These are phyloP conservation scores for Bradypus variegatus DNA, from an alignment of 2,797 vertebrate genomes.

Conservation along the genomic window DNA sequence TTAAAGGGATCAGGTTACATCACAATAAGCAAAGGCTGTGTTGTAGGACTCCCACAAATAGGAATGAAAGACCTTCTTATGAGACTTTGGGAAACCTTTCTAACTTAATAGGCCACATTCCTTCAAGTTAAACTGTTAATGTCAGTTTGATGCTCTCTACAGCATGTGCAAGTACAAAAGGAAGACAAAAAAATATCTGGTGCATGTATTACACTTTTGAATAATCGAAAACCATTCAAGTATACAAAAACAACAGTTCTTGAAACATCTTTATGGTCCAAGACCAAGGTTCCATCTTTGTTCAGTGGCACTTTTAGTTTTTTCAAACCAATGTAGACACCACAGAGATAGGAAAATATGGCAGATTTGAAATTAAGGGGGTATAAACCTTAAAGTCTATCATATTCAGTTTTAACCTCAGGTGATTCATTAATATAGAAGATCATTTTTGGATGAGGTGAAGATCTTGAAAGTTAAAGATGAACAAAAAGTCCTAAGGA, in stretches of 20 bases:
- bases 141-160: neutral
- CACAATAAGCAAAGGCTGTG: slow-evolving; percentile 39
- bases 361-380: neutral
- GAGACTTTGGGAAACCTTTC: slow-evolving; percentile 42
- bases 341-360: neutral
- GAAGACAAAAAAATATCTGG: too few species aligned
- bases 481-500: neutral
- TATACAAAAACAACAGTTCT: neutral
- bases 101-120: slow-evolving; percentile 7
- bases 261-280: neutral
- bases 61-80: slow-evolving; percentile 42
- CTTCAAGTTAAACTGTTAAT: slow-evolving; percentile 20
- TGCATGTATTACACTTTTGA: neutral
- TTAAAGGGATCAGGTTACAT: slow-evolving; percentile 61
- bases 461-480: slow-evolving; percentile 29
- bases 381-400: neutral
- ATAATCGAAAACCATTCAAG: neutral
- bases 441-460: neutral
- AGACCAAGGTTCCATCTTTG: neutral
- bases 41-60: slow-evolving; percentile 41
- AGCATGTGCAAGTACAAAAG: neutral
- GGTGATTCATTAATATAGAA: neutral
- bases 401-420: neutral
- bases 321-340: slow-evolving; percentile 14
- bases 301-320: neutral